Percentiles rank a stretch among this genome's conserved stretches.
Conservation (phyloP, 1,140 invertebrate species). For the Zaprionus gabonicus region DNA sequence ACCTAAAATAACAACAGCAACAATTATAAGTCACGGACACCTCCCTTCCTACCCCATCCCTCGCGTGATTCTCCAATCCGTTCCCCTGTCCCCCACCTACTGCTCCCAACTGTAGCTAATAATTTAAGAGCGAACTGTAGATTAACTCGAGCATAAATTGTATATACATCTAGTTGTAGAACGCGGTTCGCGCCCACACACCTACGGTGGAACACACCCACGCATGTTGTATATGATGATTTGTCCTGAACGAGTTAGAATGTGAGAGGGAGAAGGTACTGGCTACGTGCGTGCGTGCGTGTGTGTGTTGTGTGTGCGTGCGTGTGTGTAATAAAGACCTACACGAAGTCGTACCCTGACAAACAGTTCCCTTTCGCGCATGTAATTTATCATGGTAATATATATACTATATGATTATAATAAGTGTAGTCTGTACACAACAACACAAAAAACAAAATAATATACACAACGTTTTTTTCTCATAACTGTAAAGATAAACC, state of each 20-base stretch:
- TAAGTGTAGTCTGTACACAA: constrained; percentile 10
- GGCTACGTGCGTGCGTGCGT: background rate
- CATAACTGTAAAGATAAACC: background rate
- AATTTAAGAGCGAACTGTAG: background rate
- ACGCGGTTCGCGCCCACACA: background rate
- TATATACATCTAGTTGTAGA: constrained; percentile 7
- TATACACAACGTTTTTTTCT: constrained; percentile 15
- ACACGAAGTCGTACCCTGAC: background rate
- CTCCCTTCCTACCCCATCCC: background rate
- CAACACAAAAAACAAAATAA: constrained; percentile 9
- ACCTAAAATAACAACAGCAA: background rate
- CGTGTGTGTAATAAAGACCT: background rate
- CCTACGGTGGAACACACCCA: background rate
- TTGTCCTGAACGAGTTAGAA: background rate
- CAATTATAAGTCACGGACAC: background rate
- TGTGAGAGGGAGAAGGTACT: background rate
- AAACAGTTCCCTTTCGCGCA: background rate
- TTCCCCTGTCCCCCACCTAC: background rate
- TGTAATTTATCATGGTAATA: constrained; percentile 4
- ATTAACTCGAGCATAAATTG: constrained; percentile 11
- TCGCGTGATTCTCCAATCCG: background rate
- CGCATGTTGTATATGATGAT: constrained; percentile 10
- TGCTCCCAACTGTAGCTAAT: background rate
- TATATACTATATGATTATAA: constrained; percentile 4
- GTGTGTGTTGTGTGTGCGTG: too few species aligned